A percentile compares a stretch with the other conserved stretches of the same genome.
Evolutionary conservation across 2,888 invertebrate genomes (phyloP).

Genomic region (Dolomedes plantarius): DNA sequence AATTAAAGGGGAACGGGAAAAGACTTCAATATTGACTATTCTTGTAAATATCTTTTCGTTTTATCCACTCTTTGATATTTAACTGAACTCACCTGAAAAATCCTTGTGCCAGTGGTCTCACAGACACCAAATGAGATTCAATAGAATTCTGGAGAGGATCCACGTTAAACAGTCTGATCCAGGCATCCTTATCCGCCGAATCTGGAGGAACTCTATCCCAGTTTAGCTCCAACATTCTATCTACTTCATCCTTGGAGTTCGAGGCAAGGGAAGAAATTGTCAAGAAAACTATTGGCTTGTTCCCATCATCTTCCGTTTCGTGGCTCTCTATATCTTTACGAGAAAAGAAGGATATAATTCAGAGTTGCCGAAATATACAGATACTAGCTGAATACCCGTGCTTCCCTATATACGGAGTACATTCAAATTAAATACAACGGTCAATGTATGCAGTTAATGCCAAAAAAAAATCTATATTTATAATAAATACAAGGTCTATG

Average conservation of each 20-base stretch:
- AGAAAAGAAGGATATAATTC: too few relatives aligned
- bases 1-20: too few relatives aligned
- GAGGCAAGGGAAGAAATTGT: conserved; percentile 74
- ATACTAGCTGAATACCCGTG: too few relatives aligned
- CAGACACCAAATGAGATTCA: conserved; percentile 8
- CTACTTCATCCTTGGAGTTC: conserved; percentile 22
- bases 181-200: conserved; percentile 67
- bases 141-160: conserved; percentile 73
- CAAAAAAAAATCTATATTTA: too few relatives aligned
- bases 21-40: too few relatives aligned
- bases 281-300: conserved; percentile 71
- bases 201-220: conserved; percentile 65
- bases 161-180: conserved; percentile 75
- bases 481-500: too few relatives aligned
- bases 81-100: conserved; percentile 31
- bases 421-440: too few relatives aligned
- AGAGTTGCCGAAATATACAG: too few relatives aligned
- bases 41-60: too few relatives aligned
- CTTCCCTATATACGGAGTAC: too few relatives aligned
- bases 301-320: conserved; percentile 1
- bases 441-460: too few relatives aligned
- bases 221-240: conserved; percentile 72
- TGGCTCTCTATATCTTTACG: neutral
- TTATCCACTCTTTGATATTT: too few relatives aligned
- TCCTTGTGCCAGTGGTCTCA: conserved; percentile 18